These are phyloP conservation scores for Anhinga anhinga DNA, from an alignment of 2,113 vertebrate species.

Conservation along the genomic window DNA sequence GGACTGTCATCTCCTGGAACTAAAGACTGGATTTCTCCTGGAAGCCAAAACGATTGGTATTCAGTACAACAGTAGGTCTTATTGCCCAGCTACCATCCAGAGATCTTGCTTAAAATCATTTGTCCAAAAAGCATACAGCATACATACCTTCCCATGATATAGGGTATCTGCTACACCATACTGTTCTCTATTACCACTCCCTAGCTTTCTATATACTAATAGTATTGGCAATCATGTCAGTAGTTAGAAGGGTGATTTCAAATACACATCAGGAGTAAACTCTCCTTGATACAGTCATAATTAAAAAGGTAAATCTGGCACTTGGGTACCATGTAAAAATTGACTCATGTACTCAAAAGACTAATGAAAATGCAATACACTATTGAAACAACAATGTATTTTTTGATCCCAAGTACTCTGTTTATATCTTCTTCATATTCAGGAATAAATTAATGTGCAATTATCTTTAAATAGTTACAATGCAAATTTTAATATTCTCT, in stretches of 20 bases:
- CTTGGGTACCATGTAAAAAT: background rate
- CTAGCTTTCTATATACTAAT: background rate
- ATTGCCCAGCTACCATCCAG: background rate
- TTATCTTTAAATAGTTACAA: background rate
- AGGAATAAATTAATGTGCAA: background rate
- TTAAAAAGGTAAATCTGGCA: background rate
- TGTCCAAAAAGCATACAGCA: rapidly evolving
- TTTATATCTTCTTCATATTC: background rate
- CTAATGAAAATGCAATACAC: background rate
- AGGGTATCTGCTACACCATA: background rate
- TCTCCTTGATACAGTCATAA: background rate
- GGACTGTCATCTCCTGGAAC: background rate
- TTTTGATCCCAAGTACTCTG: background rate
- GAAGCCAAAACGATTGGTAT: background rate
- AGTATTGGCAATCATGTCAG: background rate
- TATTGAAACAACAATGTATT: background rate
- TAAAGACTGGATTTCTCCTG: background rate
- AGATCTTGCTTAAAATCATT: background rate
- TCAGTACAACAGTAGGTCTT: background rate
- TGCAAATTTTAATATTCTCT: background rate
- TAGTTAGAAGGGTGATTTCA: background rate
- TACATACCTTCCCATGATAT: rapidly evolving
- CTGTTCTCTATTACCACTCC: background rate
- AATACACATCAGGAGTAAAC: background rate
- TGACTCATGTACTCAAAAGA: background rate